Evolutionary conservation across 2,113 vertebrate genomes (phyloP), one percentile per base, ranked within the genome.

Genomic region (Callaeas wilsoni): DNA sequence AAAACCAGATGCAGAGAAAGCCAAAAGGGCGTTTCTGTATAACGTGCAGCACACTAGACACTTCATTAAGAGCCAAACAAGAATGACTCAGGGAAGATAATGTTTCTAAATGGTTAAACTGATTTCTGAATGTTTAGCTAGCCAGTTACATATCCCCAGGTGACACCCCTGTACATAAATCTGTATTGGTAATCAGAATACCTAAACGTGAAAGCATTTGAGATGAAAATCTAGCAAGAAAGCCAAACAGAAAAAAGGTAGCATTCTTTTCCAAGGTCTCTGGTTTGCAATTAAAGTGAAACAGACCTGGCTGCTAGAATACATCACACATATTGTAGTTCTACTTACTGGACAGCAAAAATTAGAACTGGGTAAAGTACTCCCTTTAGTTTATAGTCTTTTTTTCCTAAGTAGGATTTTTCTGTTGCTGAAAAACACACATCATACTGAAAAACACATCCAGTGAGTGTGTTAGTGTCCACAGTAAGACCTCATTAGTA

Each of bases 1-100:
- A 65, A 75, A 83, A 64, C 4, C 21, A 56, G 8, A 12, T 79
- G 26, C 12, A 29, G 26, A 39, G 13, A 82, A 81, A 67, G 15
- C 6, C 39, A 67, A 23, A 70, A 55, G 5, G 3, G 11, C 19
- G 2, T 55, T 83, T 55, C 42, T 0, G 0, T 49, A 37, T 1
- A 5, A 9, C 9, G 13, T 67, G 37, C 26, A n/a, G 55, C 6
- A 19, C 3, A 1, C 5, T 32, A 50, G 16, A 42, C 8, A 41
- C 10, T 78, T 84, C 21, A n/a, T 25, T 22, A 55, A 46, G 23
- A 82, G 16, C 9, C 42, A 63, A 17, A 70, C 0, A 3, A 63
- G 18, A 77, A 67, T 13, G 3, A 53, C 13, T 37, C 19, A 30
- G 30, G 11, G n/a, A 74, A 79, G 18, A 49, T 8, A 76, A 56